Conservation (phyloP, 2,888 invertebrate genomes). For the Eudemis profundana region DNA sequence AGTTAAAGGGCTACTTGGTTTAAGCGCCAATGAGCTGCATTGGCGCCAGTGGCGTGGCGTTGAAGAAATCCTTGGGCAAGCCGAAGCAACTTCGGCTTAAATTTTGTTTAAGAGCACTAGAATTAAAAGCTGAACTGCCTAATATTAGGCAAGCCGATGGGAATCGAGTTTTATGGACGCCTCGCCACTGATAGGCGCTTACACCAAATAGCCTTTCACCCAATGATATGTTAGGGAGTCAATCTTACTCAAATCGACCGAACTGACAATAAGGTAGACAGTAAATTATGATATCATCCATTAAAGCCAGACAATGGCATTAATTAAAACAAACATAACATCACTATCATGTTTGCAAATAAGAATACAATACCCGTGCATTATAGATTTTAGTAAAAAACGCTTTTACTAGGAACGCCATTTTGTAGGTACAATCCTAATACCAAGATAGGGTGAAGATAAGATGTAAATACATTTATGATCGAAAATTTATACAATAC, state of each 20-base stretch:
- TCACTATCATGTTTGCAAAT: constrained; percentile 3
- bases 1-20: too few species aligned
- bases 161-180: too few species aligned
- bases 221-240: too few species aligned
- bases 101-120: too few species aligned
- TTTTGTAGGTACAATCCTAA: not conserved
- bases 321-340: constrained; percentile 8
- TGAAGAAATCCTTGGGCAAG: too few species aligned
- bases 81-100: too few species aligned
- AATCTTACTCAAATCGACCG: not conserved
- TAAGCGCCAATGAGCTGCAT: too few species aligned
- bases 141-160: too few species aligned
- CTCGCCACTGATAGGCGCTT: too few species aligned
- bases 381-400: not conserved
- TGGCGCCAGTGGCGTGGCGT: too few species aligned
- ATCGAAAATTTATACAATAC: not conserved
- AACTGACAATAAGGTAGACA: not conserved
- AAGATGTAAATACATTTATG: constrained; percentile 9
- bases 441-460: not conserved
- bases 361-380: not conserved
- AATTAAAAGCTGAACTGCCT: too few species aligned
- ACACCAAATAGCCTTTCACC: too few species aligned
- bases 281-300: constrained; percentile 1
- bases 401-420: not conserved
- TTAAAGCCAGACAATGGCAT: constrained; percentile 6